These are phyloP conservation scores for Anoplius nigerrimus DNA, from an alignment of 2,888 invertebrate genomes.

Conservation along the genomic window DNA sequence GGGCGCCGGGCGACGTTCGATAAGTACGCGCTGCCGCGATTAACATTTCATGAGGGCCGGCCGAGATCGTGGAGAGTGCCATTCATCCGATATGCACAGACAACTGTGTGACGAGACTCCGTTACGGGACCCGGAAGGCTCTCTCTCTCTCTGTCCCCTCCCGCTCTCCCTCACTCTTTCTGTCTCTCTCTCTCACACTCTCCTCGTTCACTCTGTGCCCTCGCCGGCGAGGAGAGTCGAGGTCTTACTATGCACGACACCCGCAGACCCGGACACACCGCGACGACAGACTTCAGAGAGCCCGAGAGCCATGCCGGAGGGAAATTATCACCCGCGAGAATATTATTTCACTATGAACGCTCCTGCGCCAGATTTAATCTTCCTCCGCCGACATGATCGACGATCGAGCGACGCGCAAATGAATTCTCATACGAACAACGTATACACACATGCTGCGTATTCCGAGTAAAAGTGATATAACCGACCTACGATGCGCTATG, in stretches of 20 bases:
- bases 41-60: conserved; percentile 68
- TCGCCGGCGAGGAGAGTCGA: conserved; percentile 32
- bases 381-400: conserved; percentile 2
- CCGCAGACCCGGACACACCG: conserved; percentile 38
- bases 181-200: too few relatives aligned
- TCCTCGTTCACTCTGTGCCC: too few relatives aligned
- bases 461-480: too few relatives aligned
- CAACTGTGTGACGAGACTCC: conserved; percentile 71
- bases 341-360: conserved; percentile 23
- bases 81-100: conserved; percentile 69
- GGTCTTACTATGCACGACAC: conserved; percentile 56
- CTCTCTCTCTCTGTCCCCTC: conserved; percentile 12
- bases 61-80: conserved; percentile 56
- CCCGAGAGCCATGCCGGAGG: conserved; percentile 1
- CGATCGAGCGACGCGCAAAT: conserved; percentile 1
- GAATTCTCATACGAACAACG: neutral
- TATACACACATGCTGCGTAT: too few relatives aligned
- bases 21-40: conserved; percentile 59
- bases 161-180: conserved; percentile 5
- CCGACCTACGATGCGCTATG: too few relatives aligned
- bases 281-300: conserved; percentile 15
- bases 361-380: conserved; percentile 15
- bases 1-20: conserved; percentile 50
- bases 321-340: conserved; percentile 28
- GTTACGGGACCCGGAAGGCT: conserved; percentile 63